Evolutionary conservation across 2,888 invertebrate genomes (phyloP).

Genomic region (Cremastinae sp.): DNA sequence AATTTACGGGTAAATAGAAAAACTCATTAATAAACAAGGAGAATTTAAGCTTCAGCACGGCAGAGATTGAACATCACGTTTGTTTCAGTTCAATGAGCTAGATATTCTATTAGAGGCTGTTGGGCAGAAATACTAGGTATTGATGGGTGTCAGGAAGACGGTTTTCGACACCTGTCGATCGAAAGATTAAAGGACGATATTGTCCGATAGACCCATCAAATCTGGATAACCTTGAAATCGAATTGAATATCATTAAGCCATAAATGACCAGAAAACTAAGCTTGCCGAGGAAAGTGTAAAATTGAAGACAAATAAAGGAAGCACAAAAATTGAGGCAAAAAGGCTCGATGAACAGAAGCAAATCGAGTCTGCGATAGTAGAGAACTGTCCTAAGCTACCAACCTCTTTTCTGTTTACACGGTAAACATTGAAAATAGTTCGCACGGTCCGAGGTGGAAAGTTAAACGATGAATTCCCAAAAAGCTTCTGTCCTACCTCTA

Average conservation of each 20-base stretch:
- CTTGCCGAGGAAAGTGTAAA: conserved; percentile 19
- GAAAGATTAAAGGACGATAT: conserved; percentile 71
- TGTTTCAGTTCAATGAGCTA: conserved; percentile 42
- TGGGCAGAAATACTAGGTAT: conserved; percentile 29
- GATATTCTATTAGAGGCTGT: conserved; percentile 7
- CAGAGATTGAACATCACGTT: conserved; percentile 26
- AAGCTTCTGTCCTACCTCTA: conserved; percentile 1
- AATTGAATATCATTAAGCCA: conserved; percentile 17
- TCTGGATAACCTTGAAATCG: conserved; percentile 23
- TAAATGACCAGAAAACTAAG: conserved; percentile 31
- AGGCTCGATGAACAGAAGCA: no score
- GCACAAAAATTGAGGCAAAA: no score
- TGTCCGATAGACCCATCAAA: conserved; percentile 51
- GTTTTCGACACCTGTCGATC: conserved; percentile 72
- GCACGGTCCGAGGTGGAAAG: conserved; percentile 38
- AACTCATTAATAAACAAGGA: no score
- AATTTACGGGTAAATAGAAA: no score
- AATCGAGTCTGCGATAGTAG: conserved; percentile 9
- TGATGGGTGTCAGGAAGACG: conserved; percentile 40
- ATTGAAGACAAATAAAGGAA: conserved; percentile 17
- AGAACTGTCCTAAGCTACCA: conserved; percentile 4
- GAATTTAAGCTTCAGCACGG: no score
- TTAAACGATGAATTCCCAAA: conserved; percentile 19
- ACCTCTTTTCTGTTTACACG: conserved; percentile 66
- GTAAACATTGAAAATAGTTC: conserved; percentile 68